phyloP scores from a whole-genome alignment of 2,797 vertebrate genomes.

The Bradypus variegatus region DNA sequence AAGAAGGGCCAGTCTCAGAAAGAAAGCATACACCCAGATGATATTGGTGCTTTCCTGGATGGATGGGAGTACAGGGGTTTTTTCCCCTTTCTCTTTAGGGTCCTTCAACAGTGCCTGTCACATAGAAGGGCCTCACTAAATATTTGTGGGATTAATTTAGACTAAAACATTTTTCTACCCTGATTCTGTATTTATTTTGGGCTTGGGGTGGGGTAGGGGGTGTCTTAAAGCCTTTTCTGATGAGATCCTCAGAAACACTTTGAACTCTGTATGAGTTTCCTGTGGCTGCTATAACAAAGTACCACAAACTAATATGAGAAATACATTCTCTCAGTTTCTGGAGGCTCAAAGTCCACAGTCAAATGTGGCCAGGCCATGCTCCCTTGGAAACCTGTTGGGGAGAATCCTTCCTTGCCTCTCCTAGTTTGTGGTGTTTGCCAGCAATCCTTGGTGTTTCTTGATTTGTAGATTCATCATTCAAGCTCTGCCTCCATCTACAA shows the following conservation, averaged over 20 bases:
- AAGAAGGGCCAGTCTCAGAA: not conserved
- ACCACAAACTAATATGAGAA: too few relatives aligned
- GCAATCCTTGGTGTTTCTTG: too few relatives aligned
- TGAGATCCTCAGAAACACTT: not conserved
- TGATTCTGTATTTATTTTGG: not conserved
- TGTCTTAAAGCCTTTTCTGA: not conserved
- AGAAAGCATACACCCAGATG: not conserved
- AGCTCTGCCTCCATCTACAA: too few relatives aligned
- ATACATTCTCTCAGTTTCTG: too few relatives aligned
- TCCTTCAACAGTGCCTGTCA: not conserved
- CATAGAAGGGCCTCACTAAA: not conserved
- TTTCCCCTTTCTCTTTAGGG: not conserved
- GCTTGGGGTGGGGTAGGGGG: not conserved
- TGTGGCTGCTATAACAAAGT: too few relatives aligned
- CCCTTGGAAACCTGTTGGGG: too few relatives aligned
- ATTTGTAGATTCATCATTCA: too few relatives aligned
- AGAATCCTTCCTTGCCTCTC: too few relatives aligned
- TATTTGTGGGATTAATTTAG: not conserved
- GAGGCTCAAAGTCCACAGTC: too few relatives aligned
- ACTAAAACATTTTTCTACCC: not conserved
- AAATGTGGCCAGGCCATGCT: too few relatives aligned
- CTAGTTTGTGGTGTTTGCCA: too few relatives aligned
- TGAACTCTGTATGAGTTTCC: too few relatives aligned
- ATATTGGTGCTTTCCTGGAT: fast-evolving
- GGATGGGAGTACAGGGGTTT: fast-evolving